Percentiles rank a stretch among this genome's conserved stretches.
phyloP scores from a whole-genome alignment of 2,797 vertebrate genomes.

The Syngnathus rostellatus region DNA sequence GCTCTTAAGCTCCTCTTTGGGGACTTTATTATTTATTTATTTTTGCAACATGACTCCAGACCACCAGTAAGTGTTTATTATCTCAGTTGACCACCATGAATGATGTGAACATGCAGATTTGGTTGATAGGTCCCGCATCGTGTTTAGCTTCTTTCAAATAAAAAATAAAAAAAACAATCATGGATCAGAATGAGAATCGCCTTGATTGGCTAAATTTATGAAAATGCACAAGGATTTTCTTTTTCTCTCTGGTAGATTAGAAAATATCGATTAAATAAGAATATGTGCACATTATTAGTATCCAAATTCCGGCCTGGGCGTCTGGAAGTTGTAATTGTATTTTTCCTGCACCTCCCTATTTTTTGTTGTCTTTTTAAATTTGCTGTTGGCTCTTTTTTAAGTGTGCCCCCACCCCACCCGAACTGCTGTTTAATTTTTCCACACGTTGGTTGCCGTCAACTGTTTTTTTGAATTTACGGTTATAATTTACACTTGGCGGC shows the following conservation, averaged over 20 bases:
- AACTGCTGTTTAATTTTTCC: constrained; percentile 15
- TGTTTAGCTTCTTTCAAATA: neutral
- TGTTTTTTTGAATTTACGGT: constrained; percentile 36
- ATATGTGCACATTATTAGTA: too few relatives aligned
- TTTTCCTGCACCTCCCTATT: neutral
- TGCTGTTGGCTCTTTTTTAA: neutral
- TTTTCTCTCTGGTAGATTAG: too few relatives aligned
- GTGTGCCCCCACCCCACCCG: neutral
- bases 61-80: constrained; percentile 45
- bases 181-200: neutral
- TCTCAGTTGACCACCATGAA: constrained; percentile 18
- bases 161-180: neutral
- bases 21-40: constrained; percentile 41
- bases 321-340: too few relatives aligned
- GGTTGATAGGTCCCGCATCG: neutral
- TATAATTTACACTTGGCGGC: constrained; percentile 27
- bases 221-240: neutral
- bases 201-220: neutral
- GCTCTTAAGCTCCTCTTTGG: neutral
- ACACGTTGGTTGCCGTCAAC: constrained; percentile 7
- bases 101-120: constrained; percentile 5
- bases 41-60: constrained; percentile 24
- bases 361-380: neutral
- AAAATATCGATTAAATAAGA: too few relatives aligned
- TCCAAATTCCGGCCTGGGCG: too few relatives aligned